A percentile compares a stretch with the other conserved stretches of the same genome.
Evolutionary conservation across 2,888 invertebrate species (phyloP).

Genomic region (Ecdyonurus torrentis): DNA sequence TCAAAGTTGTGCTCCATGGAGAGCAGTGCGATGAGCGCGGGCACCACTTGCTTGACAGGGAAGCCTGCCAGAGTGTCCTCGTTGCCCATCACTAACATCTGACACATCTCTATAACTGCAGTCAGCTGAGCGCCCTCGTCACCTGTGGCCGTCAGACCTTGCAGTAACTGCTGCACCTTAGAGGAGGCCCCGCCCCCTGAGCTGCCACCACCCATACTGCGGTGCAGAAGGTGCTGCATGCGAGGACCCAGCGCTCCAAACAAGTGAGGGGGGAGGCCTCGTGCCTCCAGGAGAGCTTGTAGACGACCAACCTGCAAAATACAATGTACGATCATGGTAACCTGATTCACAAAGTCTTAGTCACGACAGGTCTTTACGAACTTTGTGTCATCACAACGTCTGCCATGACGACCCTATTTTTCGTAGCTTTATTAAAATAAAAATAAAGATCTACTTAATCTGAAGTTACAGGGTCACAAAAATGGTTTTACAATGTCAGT

Average conservation of each 20-base stretch:
- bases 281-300: constrained; percentile 84
- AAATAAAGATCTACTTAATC: no score
- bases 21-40: constrained; percentile 78
- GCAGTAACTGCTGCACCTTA: constrained; percentile 84
- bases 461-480: no score
- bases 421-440: no score
- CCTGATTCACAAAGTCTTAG: no score
- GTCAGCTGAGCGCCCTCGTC: constrained; percentile 94
- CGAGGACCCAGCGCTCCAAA: constrained; percentile 90
- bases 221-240: constrained; percentile 89
- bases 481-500: no score
- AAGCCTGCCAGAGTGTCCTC: constrained; percentile 97
- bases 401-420: no score
- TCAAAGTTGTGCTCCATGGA: constrained; percentile 98
- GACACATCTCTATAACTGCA: constrained; percentile 96
- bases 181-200: constrained; percentile 36
- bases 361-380: no score
- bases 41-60: constrained; percentile 94
- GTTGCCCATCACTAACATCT: constrained; percentile 96
- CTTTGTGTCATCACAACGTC: no score
- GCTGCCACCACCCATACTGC: constrained; percentile 75
- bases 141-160: constrained; percentile 80
- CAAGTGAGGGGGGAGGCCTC: constrained; percentile 91
- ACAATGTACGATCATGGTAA: no score
- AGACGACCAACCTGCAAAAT: constrained; percentile 53